phyloP scores from a whole-genome alignment of 2,797 vertebrate species.

The Botia almorhae region DNA sequence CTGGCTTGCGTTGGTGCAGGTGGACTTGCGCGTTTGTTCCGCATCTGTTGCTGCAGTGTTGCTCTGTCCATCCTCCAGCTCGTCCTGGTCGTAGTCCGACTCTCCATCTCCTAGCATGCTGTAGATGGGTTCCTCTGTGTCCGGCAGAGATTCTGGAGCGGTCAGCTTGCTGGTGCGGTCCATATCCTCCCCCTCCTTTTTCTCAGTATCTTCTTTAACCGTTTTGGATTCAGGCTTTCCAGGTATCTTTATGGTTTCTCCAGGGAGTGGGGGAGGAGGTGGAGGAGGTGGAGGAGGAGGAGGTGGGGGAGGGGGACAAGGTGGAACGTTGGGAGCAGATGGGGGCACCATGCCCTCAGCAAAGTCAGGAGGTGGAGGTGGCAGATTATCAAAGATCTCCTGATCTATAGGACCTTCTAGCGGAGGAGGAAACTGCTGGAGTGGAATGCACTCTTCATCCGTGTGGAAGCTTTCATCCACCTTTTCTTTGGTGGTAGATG shows the following conservation, averaged over 20 bases:
- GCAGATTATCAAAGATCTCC: slow-evolving; percentile 78
- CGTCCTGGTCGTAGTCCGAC: slow-evolving; percentile 91
- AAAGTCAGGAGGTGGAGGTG: slow-evolving; percentile 81
- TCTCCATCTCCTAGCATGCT: slow-evolving; percentile 85
- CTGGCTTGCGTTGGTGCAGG: slow-evolving; percentile 83
- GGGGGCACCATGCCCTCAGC: slow-evolving; percentile 73
- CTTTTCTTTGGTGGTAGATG: slow-evolving; percentile 74
- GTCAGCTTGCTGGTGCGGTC: slow-evolving; percentile 72
- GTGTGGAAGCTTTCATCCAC: slow-evolving; percentile 89
- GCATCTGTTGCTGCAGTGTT: slow-evolving; percentile 77
- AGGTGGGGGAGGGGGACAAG: slow-evolving; percentile 28
- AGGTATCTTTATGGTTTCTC: slow-evolving; percentile 34
- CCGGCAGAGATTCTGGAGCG: slow-evolving; percentile 76
- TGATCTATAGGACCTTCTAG: slow-evolving; percentile 74
- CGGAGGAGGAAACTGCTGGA: slow-evolving; percentile 79
- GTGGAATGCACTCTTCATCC: slow-evolving; percentile 82
- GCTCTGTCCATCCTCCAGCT: slow-evolving; percentile 83
- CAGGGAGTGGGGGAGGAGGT: slow-evolving; percentile 61
- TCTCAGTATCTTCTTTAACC: slow-evolving; percentile 50
- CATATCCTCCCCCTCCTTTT: slow-evolving; percentile 57
- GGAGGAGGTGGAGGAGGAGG: slow-evolving; percentile 59
- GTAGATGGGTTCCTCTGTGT: slow-evolving; percentile 85
- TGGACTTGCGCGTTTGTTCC: slow-evolving; percentile 83
- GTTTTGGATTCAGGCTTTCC: slow-evolving; percentile 47
- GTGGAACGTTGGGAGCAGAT: slow-evolving; percentile 15